phyloP scores from a whole-genome alignment of 1,140 invertebrate genomes.

The Drosophila oshimai region DNA sequence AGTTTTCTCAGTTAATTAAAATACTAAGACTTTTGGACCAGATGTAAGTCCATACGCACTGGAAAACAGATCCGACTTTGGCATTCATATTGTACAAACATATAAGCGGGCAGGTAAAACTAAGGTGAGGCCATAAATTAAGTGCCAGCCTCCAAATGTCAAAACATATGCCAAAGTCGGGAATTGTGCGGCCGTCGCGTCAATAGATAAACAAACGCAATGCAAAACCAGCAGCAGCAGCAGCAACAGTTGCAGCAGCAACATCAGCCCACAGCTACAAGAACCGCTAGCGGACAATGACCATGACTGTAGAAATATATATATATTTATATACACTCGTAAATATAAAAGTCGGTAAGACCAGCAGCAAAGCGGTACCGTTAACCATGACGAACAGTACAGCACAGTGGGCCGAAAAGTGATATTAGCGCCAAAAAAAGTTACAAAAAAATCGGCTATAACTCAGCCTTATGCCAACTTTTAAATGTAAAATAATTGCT shows the following conservation, averaged over 20 bases:
- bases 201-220: constrained; percentile 42
- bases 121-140: constrained; percentile 64
- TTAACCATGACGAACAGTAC: constrained; percentile 20
- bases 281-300: constrained; percentile 70
- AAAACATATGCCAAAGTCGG: constrained; percentile 60
- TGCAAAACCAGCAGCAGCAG: constrained; percentile 1
- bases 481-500: no score
- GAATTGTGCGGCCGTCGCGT: constrained; percentile 30
- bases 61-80: background rate
- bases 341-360: background rate
- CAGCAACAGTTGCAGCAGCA: background rate
- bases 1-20: constrained; percentile 64
- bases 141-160: constrained; percentile 67
- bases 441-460: no score
- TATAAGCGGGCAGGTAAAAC: background rate
- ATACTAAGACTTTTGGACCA: constrained; percentile 24
- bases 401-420: constrained; percentile 9
- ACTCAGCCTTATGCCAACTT: no score
- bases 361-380: constrained; percentile 16
- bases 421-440: background rate
- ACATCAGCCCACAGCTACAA: constrained; percentile 21
- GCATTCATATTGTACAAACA: background rate
- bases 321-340: background rate
- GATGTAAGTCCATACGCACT: constrained; percentile 4
- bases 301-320: constrained; percentile 46